phyloP scores from a whole-genome alignment of 2,797 vertebrate genomes.

The Argya squamiceps region DNA sequence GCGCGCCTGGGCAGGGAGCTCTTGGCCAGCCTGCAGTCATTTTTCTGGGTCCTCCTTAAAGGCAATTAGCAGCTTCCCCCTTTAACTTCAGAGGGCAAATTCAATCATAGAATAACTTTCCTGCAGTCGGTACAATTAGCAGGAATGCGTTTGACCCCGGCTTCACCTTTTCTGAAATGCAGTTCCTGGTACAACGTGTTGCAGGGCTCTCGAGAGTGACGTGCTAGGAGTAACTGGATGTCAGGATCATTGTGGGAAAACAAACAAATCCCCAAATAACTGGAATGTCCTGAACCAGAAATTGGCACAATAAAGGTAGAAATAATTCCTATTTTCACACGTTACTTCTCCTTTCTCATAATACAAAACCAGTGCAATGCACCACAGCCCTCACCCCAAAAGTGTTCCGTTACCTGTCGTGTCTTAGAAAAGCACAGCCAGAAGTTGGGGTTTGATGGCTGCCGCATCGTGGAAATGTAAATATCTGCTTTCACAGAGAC shows the following conservation, averaged over 20 bases:
- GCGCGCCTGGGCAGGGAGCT: background rate
- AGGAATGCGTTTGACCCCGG: background rate
- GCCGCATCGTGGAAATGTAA: background rate
- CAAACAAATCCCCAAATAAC: slow-evolving; percentile 21
- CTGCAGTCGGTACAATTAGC: slow-evolving; percentile 28
- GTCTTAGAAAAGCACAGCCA: background rate
- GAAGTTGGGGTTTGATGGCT: background rate
- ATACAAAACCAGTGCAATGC: background rate
- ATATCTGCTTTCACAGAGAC: background rate
- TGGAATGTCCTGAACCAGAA: background rate
- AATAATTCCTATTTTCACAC: background rate
- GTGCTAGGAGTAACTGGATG: background rate
- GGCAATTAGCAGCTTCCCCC: slow-evolving; percentile 19
- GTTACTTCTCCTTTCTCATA: background rate
- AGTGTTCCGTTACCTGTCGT: accelerated
- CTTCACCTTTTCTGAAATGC: slow-evolving; percentile 27
- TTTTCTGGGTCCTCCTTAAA: slow-evolving; percentile 41
- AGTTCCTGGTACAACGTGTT: slow-evolving; percentile 44
- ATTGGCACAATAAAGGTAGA: background rate
- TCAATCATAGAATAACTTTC: background rate
- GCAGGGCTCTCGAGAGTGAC: background rate
- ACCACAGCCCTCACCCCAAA: background rate
- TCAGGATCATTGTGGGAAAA: background rate
- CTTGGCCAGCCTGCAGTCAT: background rate
- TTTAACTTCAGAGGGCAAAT: slow-evolving; percentile 26